phyloP scores from a whole-genome alignment of 2,113 vertebrate species.

The Probosciger aterrimus region DNA sequence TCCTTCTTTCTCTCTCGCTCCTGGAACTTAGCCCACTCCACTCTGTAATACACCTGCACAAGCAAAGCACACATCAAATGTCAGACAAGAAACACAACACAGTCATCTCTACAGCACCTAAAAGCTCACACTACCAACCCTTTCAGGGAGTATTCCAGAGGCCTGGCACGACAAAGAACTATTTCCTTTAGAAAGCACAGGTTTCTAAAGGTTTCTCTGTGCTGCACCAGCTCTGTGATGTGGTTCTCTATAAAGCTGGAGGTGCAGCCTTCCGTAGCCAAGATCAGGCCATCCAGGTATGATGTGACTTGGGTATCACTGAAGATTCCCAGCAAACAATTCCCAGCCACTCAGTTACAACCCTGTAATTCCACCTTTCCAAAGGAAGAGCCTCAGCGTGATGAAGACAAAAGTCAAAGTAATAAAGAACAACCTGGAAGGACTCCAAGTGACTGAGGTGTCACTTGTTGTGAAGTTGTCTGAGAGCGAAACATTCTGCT shows the following conservation, averaged over 20 bases:
- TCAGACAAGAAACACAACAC: not conserved
- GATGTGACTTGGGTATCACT: too few relatives aligned
- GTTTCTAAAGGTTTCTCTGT: not conserved
- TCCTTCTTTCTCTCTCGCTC: slow-evolving; percentile 97
- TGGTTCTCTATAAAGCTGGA: not conserved
- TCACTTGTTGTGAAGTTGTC: not conserved
- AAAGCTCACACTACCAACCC: fast-evolving
- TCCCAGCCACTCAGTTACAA: not conserved
- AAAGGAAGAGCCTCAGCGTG: not conserved
- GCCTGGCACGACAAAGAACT: not conserved
- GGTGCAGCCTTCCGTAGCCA: not conserved
- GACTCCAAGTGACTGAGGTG: not conserved
- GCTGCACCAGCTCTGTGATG: not conserved
- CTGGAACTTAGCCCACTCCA: slow-evolving; percentile 99
- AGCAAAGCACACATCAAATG: not conserved
- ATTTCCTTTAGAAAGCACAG: not conserved
- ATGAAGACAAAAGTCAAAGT: not conserved
- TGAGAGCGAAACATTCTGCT: not conserved
- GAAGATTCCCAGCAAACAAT: not conserved
- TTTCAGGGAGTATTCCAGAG: not conserved
- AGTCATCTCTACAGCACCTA: too few relatives aligned
- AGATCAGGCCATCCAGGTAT: not conserved
- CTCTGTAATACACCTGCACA: slow-evolving; percentile 90
- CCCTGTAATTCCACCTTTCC: not conserved
- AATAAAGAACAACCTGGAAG: not conserved